phyloP scores from a whole-genome alignment of 2,888 invertebrate genomes.

The Liodrosophila aerea region DNA sequence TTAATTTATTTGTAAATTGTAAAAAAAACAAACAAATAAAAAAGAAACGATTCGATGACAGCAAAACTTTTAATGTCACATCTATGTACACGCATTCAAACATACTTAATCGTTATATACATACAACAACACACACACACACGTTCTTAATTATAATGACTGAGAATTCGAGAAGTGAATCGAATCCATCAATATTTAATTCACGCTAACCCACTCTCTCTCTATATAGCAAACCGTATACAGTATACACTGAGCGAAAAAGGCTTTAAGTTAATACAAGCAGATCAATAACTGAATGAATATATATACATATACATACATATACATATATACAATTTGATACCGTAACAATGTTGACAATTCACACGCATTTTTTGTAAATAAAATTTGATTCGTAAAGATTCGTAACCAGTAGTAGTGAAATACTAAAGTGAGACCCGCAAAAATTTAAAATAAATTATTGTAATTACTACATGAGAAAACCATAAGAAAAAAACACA shows the following conservation, averaged over 20 bases:
- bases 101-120: conserved; percentile 19
- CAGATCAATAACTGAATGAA: conserved; percentile 34
- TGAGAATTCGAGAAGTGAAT: conserved; percentile 44
- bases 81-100: conserved; percentile 15
- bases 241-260: conserved; percentile 40
- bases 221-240: conserved; percentile 18
- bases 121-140: conserved; percentile 13
- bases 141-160: conserved; percentile 47
- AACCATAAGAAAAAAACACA: conserved; percentile 11
- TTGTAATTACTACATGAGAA: conserved; percentile 62
- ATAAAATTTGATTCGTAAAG: conserved; percentile 54
- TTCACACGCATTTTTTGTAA: conserved; percentile 54
- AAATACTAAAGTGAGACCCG: conserved; percentile 42
- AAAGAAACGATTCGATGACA: conserved; percentile 24
- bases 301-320: conserved; percentile 22
- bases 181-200: conserved; percentile 17
- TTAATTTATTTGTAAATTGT: conserved; percentile 70
- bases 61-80: conserved; percentile 57
- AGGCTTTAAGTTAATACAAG: conserved; percentile 30
- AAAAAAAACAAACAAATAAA: conserved; percentile 39
- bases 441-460: conserved; percentile 50
- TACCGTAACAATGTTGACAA: conserved; percentile 56
- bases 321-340: conserved; percentile 43
- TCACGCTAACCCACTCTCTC: conserved; percentile 3
- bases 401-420: conserved; percentile 59